A percentile compares a stretch with the other conserved stretches of the same genome.
phyloP scores from a whole-genome alignment of 1,140 invertebrate genomes.

The Drosophila pruinosa region DNA sequence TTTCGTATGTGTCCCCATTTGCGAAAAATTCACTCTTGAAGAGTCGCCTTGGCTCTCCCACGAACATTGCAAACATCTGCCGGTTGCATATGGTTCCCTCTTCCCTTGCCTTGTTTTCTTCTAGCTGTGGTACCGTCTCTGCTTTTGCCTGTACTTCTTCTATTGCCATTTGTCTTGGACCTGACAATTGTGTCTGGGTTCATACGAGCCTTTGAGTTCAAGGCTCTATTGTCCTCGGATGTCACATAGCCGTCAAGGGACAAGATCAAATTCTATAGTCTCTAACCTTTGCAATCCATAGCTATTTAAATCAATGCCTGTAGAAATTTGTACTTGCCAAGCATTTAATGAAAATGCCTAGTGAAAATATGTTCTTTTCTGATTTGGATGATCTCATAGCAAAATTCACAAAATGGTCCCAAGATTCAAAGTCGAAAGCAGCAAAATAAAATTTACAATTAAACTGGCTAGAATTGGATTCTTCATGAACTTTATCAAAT shows the following conservation, averaged over 20 bases:
- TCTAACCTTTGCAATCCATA: slow-evolving; percentile 21
- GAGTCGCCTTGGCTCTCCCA: slow-evolving; percentile 48
- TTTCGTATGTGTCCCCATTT: slow-evolving; percentile 36
- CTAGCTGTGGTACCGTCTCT: background rate
- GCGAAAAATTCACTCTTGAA: slow-evolving; percentile 25
- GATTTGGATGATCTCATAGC: slow-evolving; percentile 12
- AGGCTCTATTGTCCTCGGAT: slow-evolving; percentile 51
- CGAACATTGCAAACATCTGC: slow-evolving; percentile 56
- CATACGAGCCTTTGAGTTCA: slow-evolving; percentile 30
- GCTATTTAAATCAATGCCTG: slow-evolving; percentile 56
- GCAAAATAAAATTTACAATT: too few species aligned
- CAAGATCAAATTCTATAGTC: slow-evolving; percentile 15
- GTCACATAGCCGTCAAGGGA: slow-evolving; percentile 35
- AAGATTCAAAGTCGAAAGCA: too few species aligned
- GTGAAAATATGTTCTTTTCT: slow-evolving; percentile 41
- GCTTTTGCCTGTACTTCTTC: slow-evolving; percentile 21
- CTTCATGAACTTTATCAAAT: too few species aligned
- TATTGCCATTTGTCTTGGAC: slow-evolving; percentile 57
- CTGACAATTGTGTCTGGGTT: slow-evolving; percentile 54
- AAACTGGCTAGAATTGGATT: too few species aligned
- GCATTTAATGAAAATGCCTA: slow-evolving; percentile 76
- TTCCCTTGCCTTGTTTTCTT: background rate
- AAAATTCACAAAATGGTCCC: too few species aligned
- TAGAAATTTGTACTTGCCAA: slow-evolving; percentile 51
- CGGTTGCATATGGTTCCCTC: slow-evolving; percentile 19